Percentiles rank a stretch among this genome's conserved stretches.
Conservation (phyloP, 2,113 vertebrate genomes). For the Chroicocephalus ridibundus region DNA sequence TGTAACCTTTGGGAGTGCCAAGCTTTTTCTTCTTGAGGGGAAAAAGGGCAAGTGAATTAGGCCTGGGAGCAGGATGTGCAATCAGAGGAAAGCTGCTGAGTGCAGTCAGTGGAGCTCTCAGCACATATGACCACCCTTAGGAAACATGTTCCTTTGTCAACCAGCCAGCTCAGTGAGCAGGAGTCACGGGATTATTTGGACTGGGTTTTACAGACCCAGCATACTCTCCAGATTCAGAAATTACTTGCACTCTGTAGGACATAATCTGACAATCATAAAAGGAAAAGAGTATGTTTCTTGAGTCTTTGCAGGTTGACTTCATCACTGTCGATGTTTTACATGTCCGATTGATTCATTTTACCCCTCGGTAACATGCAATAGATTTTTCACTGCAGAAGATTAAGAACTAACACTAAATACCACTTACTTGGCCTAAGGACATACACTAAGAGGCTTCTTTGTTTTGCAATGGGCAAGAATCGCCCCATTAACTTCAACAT, state of each 20-base stretch:
- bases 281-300: background rate
- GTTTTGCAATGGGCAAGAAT: slow-evolving; percentile 34
- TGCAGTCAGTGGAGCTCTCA: background rate
- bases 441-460: slow-evolving; percentile 22
- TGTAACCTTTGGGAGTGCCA: background rate
- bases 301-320: background rate
- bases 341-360: background rate
- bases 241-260: background rate
- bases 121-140: background rate
- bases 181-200: background rate
- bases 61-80: background rate
- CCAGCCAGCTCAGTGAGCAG: background rate
- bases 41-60: background rate
- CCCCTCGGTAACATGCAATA: background rate
- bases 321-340: background rate
- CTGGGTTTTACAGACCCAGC: background rate
- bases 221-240: background rate
- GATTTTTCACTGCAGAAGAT: background rate
- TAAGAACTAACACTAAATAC: background rate
- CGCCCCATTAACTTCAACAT: slow-evolving; percentile 46
- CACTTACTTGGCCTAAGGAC: background rate
- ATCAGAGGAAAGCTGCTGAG: background rate
- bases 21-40: background rate
- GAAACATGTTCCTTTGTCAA: background rate
- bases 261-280: background rate